Evolutionary conservation across 2,113 vertebrate genomes (phyloP), one percentile per base, ranked within the genome.

Genomic region (Otocyon megalotis): DNA sequence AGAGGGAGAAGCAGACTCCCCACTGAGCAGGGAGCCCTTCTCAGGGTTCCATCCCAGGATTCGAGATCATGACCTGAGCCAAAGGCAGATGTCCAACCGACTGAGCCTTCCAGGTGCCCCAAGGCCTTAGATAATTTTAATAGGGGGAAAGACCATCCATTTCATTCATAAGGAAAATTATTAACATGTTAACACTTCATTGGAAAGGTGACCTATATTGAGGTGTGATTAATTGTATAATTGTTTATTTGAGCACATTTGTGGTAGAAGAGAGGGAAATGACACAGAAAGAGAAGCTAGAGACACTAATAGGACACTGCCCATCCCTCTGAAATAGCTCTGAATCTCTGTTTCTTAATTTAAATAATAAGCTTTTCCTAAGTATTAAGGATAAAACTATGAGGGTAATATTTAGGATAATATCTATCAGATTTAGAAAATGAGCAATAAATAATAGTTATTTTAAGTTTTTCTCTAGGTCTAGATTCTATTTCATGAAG

Each of bases 341-440:
- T 62, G 13, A 53, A 22, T 60, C 58, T 74, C 15, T 19, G 5
- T 53, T 53, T 35, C 37, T 72, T 62, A 76, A 43, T 15, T 93
- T 71, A 76, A 58, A 89, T 54, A 53, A 48, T 60, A 76, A 87
- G 63, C 13, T 88, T 58, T 83, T 67, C 17, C 16, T 30, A 48
- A 43, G 37, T 62, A 26, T 62, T 48, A 69, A 72, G 43, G 26
- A 12, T 76, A 19, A 65, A 88, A 58, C 30, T 16, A 22, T n/a
- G 62, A 93, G 17, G 48, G 2, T 60, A 67, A 60, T 77, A 67
- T 17, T 69, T 76, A 81, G 28, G 4, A 79, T 8, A 67, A 56
- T 88, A 5, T 60, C n/a, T 72, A 80, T 43, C 95, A 80, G 54
- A 72, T 72, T 71, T 94, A 96, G 80, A 85, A 96, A 77, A 96